These are phyloP conservation scores for Stenichneumon culpator DNA, from an alignment of 2,888 invertebrate genomes.

Conservation along the genomic window DNA sequence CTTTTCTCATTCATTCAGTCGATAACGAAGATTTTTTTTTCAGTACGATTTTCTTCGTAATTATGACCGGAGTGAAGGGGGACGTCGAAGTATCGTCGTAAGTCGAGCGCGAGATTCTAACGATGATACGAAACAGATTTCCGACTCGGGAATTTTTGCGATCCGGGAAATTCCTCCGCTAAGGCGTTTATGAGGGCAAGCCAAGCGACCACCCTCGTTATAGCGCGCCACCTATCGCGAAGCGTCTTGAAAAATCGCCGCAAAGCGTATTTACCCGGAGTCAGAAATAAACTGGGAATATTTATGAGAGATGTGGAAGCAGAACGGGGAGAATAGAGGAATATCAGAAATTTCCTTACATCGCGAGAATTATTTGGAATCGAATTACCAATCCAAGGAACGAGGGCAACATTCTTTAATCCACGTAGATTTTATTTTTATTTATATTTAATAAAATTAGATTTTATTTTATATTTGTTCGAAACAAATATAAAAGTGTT, in stretches of 20 bases:
- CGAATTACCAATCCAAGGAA: background rate
- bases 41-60: slow-evolving; percentile 1
- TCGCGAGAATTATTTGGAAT: background rate
- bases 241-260: slow-evolving; percentile 26
- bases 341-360: background rate
- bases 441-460: too few species aligned
- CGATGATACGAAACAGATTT: slow-evolving; percentile 19
- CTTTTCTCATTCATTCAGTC: background rate
- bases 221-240: background rate
- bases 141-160: background rate
- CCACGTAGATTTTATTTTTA: background rate
- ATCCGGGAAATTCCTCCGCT: background rate
- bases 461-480: too few species aligned
- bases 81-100: slow-evolving; percentile 10
- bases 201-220: background rate
- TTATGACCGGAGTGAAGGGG: background rate
- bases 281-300: slow-evolving; percentile 28
- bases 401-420: background rate
- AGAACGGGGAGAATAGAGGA: background rate
- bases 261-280: background rate
- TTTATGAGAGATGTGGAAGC: background rate
- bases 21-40: slow-evolving; percentile 23
- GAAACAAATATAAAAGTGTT: too few species aligned
- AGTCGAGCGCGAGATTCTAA: slow-evolving; percentile 42
- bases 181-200: slow-evolving; percentile 13